Evolutionary conservation across 2,797 vertebrate genomes (phyloP).

Genomic region (Micrastur ruficollis): DNA sequence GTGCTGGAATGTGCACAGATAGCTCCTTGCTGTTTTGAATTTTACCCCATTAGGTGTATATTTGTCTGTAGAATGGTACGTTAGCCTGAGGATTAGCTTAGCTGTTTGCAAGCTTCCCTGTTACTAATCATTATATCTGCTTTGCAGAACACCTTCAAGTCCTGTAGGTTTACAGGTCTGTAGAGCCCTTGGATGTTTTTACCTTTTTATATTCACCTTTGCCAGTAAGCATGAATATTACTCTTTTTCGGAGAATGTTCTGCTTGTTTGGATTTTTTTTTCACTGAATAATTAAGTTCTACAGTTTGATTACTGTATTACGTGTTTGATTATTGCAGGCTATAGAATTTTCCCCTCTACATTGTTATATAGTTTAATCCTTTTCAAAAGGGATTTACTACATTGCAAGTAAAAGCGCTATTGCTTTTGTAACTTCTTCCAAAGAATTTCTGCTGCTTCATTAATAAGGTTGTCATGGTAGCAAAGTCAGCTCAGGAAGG

Average conservation of each 20-base stretch:
- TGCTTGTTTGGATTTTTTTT: not conserved
- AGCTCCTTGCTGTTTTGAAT: not conserved
- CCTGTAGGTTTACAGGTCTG: not conserved
- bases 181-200: not conserved
- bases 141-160: slow-evolving; percentile 24
- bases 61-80: not conserved
- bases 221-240: not conserved
- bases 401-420: not conserved
- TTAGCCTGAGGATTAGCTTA: not conserved
- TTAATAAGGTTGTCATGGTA: slow-evolving; percentile 11
- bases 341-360: not conserved
- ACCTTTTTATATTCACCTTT: not conserved
- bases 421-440: not conserved
- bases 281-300: not conserved
- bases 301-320: not conserved
- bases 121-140: slow-evolving; percentile 37
- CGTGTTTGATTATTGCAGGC: not conserved
- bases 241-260: not conserved
- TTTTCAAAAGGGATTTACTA: not conserved
- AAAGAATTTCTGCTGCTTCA: not conserved
- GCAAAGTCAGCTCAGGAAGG: not conserved
- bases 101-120: not conserved
- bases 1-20: not conserved
- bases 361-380: not conserved
- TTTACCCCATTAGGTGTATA: not conserved